These are phyloP conservation scores for Amyelois transitella DNA, from an alignment of 1,140 invertebrate species.

Conservation along the genomic window DNA sequence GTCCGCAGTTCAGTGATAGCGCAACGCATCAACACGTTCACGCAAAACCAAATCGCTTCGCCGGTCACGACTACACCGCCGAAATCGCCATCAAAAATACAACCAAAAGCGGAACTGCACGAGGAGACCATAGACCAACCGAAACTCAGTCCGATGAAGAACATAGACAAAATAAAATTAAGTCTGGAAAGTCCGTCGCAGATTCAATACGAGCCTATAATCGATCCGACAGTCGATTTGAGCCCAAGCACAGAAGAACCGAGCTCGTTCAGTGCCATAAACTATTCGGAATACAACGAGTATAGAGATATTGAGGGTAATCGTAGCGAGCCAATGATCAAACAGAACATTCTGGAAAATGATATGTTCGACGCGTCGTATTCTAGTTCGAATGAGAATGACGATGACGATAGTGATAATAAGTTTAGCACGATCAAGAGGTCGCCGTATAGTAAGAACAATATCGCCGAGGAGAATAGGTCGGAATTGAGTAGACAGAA, in stretches of 20 bases:
- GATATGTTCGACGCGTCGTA: slow-evolving; percentile 72
- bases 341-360: slow-evolving; percentile 73
- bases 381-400: slow-evolving; percentile 74
- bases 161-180: slow-evolving; percentile 72
- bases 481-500: slow-evolving; percentile 67
- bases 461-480: slow-evolving; percentile 39
- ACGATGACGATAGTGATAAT: slow-evolving; percentile 77
- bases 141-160: slow-evolving; percentile 67
- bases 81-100: slow-evolving; percentile 27
- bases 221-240: slow-evolving; percentile 53
- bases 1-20: slow-evolving; percentile 77
- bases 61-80: slow-evolving; percentile 32
- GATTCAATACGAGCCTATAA: slow-evolving; percentile 69
- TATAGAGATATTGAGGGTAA: slow-evolving; percentile 43
- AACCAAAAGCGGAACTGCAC: slow-evolving; percentile 17
- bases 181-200: slow-evolving; percentile 68
- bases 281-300: slow-evolving; percentile 33
- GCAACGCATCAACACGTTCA: slow-evolving; percentile 74
- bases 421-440: slow-evolving; percentile 81
- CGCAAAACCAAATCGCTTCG: slow-evolving; percentile 33
- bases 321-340: slow-evolving; percentile 69
- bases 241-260: slow-evolving; percentile 64
- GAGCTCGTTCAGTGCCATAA: slow-evolving; percentile 50
- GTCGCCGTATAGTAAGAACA: slow-evolving; percentile 78
- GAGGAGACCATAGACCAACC: slow-evolving; percentile 30